Evolutionary conservation across 1,140 invertebrate genomes (phyloP).

Genomic region (Rhopalosiphum maidis): DNA sequence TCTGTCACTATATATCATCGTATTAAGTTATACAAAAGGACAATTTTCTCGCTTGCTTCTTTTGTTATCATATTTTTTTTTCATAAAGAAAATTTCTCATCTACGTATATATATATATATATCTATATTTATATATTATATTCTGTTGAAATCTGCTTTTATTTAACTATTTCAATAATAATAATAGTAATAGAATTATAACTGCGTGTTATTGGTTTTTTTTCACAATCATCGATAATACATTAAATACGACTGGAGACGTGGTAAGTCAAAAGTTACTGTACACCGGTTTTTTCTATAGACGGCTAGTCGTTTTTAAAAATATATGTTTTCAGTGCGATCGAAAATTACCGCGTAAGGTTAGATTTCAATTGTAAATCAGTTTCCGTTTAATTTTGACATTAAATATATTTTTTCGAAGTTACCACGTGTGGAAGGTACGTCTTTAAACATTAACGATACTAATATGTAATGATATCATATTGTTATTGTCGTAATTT

Average conservation of each 20-base stretch:
- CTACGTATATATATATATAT: neutral
- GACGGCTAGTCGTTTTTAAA: neutral
- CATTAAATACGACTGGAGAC: neutral
- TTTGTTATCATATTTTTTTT: neutral
- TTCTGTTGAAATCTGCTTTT: neutral
- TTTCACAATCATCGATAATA: neutral
- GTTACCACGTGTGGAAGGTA: neutral
- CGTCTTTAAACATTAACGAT: neutral
- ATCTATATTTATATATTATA: neutral
- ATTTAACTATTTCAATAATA: neutral
- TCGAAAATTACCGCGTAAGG: neutral
- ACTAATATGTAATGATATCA: conserved; percentile 3
- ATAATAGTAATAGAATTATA: neutral
- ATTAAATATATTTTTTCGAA: neutral
- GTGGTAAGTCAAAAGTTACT: conserved; percentile 16
- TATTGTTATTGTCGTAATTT: neutral
- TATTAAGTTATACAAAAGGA: conserved; percentile 33
- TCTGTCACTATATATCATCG: conserved; percentile 28
- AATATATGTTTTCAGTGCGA: neutral
- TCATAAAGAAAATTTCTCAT: conserved; percentile 10
- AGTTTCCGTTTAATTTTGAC: neutral
- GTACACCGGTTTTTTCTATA: neutral
- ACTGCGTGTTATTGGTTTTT: neutral
- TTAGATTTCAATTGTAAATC: neutral
- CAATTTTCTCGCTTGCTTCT: conserved; percentile 20